phyloP scores from a whole-genome alignment of 2,888 invertebrate genomes.

The Ochropacha duplaris region DNA sequence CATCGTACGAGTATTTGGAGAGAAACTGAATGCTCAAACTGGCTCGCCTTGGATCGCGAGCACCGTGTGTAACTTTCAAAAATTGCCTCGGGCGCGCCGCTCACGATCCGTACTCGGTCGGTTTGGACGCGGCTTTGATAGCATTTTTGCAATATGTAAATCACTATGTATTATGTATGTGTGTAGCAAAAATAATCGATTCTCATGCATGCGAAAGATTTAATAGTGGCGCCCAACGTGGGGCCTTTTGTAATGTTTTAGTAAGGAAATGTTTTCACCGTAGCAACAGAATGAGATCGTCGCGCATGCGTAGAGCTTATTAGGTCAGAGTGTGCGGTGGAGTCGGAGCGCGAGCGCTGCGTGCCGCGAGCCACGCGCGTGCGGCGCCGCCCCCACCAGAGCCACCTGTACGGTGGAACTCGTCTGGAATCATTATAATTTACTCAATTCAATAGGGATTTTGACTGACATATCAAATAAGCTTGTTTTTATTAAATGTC shows the following conservation, averaged over 20 bases:
- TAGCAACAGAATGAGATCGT: conserved; percentile 70
- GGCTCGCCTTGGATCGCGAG: no score
- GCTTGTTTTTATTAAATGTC: no score
- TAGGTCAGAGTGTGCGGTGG: conserved; percentile 79
- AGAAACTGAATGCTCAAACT: no score
- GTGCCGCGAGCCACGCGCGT: conserved; percentile 62
- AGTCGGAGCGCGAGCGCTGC: conserved; percentile 73
- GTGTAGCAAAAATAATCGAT: no score
- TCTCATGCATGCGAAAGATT: not conserved
- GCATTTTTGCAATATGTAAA: no score
- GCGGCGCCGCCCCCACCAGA: conserved; percentile 72
- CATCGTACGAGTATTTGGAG: no score
- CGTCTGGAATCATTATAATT: conserved; percentile 63
- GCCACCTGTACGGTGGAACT: conserved; percentile 87
- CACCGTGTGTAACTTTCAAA: no score
- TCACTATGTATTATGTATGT: no score
- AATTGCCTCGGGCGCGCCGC: no score
- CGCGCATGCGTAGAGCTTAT: conserved; percentile 76
- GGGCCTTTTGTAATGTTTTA: not conserved
- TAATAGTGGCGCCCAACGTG: not conserved
- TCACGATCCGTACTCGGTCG: no score
- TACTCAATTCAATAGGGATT: not conserved
- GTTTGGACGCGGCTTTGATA: no score
- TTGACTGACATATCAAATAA: no score
- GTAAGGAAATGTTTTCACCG: conserved; percentile 35